Evolutionary conservation across 2,888 invertebrate species (phyloP).

Genomic region (Cryptocheilus praepositus): DNA sequence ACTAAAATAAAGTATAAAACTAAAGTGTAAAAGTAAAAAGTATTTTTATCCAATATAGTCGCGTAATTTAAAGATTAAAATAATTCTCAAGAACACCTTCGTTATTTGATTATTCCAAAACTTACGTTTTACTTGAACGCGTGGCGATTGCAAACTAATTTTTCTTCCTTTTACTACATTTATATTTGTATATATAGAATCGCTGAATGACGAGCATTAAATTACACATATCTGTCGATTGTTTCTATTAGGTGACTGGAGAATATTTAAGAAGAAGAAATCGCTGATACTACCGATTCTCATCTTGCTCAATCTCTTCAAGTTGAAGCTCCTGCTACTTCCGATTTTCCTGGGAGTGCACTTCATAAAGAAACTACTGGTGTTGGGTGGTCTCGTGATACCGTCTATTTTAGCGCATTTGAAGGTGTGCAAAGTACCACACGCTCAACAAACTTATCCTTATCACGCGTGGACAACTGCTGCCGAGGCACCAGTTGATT

Average conservation of each 20-base stretch:
- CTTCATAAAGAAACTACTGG: slow-evolving; percentile 81
- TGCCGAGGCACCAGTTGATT: slow-evolving; percentile 67
- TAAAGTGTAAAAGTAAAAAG: too few relatives aligned
- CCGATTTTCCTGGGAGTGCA: slow-evolving; percentile 80
- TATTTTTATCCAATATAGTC: too few relatives aligned
- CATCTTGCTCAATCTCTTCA: slow-evolving; percentile 70
- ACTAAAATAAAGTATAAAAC: too few relatives aligned
- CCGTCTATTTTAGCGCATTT: slow-evolving; percentile 78
- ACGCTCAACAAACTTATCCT: slow-evolving; percentile 52
- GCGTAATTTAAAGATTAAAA: too few relatives aligned
- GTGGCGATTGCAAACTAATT: too few relatives aligned
- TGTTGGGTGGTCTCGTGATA: slow-evolving; percentile 79
- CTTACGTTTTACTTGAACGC: too few relatives aligned
- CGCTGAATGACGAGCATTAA: too few relatives aligned
- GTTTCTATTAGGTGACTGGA: slow-evolving; percentile 56
- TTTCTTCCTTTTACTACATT: too few relatives aligned
- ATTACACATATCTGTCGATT: too few relatives aligned
- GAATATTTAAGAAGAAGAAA: slow-evolving; percentile 82
- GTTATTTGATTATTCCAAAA: too few relatives aligned
- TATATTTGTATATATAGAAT: too few relatives aligned
- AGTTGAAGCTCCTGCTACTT: slow-evolving; percentile 78
- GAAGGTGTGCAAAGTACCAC: slow-evolving; percentile 69
- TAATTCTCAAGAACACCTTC: too few relatives aligned
- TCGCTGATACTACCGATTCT: slow-evolving; percentile 80
- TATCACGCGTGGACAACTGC: slow-evolving; percentile 66